These are phyloP conservation scores for Listronotus oregonensis DNA, from an alignment of 1,140 invertebrate species.

Conservation along the genomic window DNA sequence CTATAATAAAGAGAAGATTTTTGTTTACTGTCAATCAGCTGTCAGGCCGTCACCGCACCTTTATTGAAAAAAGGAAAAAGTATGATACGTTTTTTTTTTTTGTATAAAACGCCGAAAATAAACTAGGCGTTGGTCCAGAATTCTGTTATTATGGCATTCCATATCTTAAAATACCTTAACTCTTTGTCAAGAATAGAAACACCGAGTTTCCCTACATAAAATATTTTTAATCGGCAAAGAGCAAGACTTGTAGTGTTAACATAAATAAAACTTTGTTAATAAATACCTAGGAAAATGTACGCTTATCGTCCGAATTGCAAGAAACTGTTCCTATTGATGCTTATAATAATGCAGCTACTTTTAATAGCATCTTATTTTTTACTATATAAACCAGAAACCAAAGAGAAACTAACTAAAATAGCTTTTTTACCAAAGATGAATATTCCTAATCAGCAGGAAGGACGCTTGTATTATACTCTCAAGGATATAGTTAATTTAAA, in stretches of 20 bases:
- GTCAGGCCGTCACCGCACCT: not conserved
- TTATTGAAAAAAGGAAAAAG: not conserved
- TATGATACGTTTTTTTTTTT: not conserved
- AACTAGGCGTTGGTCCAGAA: slow-evolving; percentile 20
- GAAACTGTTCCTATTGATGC: slow-evolving; percentile 45
- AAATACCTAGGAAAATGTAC: slow-evolving; percentile 2
- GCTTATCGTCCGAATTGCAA: slow-evolving; percentile 39
- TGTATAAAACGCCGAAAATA: not conserved
- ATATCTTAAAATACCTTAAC: not conserved
- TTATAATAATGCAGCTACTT: slow-evolving; percentile 35
- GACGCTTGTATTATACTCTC: slow-evolving; percentile 53
- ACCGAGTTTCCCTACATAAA: too few relatives aligned
- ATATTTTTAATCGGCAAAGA: too few relatives aligned
- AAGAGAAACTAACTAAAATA: slow-evolving; percentile 24
- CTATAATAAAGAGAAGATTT: too few relatives aligned
- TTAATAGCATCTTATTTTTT: slow-evolving; percentile 49
- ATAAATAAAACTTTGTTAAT: too few relatives aligned
- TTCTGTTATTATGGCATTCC: not conserved
- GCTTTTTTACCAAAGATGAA: slow-evolving; percentile 23
- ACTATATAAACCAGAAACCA: slow-evolving; percentile 32
- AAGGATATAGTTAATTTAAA: slow-evolving; percentile 53
- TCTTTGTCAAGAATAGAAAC: too few relatives aligned
- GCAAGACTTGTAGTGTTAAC: too few relatives aligned
- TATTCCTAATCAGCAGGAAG: slow-evolving; percentile 9
- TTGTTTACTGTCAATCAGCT: not conserved